Percentiles rank a stretch among this genome's conserved stretches.
Conservation (phyloP, 2,797 vertebrate species). For the Tokudaia muenninki region DNA sequence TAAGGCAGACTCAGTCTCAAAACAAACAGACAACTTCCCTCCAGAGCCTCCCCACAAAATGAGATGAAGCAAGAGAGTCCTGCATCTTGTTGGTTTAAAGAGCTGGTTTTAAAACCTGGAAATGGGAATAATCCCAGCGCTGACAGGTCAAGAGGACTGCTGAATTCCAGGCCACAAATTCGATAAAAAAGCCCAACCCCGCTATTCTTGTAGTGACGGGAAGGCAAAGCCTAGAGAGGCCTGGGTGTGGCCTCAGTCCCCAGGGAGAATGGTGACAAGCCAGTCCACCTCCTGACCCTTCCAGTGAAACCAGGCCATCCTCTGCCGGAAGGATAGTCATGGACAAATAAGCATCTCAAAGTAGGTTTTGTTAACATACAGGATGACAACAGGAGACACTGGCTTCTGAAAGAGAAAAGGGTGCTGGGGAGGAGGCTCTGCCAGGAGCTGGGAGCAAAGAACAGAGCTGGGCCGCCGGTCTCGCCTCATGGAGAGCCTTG, state of each 20-base stretch:
- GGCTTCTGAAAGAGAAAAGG: background rate
- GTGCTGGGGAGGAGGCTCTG: background rate
- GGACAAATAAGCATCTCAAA: slow-evolving; percentile 12
- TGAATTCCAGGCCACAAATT: background rate
- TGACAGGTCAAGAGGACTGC: background rate
- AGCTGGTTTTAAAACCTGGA: background rate
- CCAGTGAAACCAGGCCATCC: background rate
- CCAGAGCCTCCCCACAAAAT: background rate
- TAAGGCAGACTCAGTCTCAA: background rate
- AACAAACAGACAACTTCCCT: background rate
- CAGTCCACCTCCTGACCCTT: background rate
- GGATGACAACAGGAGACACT: slow-evolving; percentile 27
- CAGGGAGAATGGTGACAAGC: background rate
- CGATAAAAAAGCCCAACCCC: background rate
- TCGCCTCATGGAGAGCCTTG: fast-evolving
- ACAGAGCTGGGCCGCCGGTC: background rate
- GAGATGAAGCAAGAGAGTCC: background rate
- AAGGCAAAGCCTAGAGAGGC: background rate
- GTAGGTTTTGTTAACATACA: slow-evolving; percentile 52
- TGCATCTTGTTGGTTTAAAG: background rate
- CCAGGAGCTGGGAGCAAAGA: background rate
- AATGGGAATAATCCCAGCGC: background rate
- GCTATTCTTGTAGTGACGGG: background rate
- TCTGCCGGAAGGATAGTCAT: background rate
- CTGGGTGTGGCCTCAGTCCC: background rate